Base-by-base conservation (phyloP, 2,797 vertebrate species). In the Mallotus villosus region DNA sequence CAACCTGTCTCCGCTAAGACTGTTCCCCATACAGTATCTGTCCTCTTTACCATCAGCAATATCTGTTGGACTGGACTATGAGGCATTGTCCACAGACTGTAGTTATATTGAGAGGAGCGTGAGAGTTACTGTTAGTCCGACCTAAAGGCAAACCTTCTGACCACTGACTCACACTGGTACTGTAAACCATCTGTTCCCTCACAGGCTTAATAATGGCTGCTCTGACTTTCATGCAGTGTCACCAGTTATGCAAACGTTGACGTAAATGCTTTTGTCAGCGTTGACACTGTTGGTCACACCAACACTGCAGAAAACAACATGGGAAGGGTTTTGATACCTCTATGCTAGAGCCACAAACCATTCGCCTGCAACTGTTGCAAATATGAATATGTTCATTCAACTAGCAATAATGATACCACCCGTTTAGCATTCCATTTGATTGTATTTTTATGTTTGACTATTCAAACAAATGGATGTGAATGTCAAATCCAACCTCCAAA, bases 161-260 rank as follows among this genome's bases (percentile, higher is more conserved):
- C 46, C 49, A 53, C 65, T 55, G 46, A 66, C 46, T 66, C 37
- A 67, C 65, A 53, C 65, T 27, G 24, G 25, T 16, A 60, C 51
- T n/a, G 16, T 12, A 29, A 29, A 53, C 17, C 3, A n/a, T 67
- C 24, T 11, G 16, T 53, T 16, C 25, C 16, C 22, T 24, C 27
- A 57, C 25, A 32, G 27, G 16, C 11, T 63, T 29, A 63, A 22
- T 9, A 24, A 24, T 9, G 22, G 21, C 9, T 12, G 22, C 21
- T 14, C 8, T 11, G 58, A 60, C 9, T 25, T 11, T 12, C 58
- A 14, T 14, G 22, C 22, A 1, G 21, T 4, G 9, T 7, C 7
- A 25, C 58, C 4, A 60, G 21, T 22, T 25, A 60, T 11, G 21
- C 22, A 25, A 25, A 60, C 21, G 11, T 60, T 25, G 7, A 5